phyloP scores from a whole-genome alignment of 2,888 invertebrate species.

The Arrhopalites spinosus region DNA sequence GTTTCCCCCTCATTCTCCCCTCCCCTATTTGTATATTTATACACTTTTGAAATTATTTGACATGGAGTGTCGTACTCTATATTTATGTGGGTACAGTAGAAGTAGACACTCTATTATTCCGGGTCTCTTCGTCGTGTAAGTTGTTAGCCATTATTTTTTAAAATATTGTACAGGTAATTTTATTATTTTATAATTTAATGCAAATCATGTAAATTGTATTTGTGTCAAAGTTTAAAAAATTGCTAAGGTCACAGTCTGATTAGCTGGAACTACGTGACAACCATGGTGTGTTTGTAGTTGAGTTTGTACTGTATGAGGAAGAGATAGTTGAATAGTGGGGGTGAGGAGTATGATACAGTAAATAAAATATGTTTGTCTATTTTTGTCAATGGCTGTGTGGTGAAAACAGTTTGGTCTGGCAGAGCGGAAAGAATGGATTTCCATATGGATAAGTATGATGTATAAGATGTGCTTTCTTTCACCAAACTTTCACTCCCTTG shows the following conservation, averaged over 20 bases:
- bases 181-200: too few relatives aligned
- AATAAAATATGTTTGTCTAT: constrained; percentile 14
- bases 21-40: not conserved
- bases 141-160: too few relatives aligned
- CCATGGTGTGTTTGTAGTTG: not conserved
- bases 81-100: not conserved
- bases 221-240: too few relatives aligned
- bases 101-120: too few relatives aligned
- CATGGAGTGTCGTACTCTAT: not conserved
- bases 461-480: constrained; percentile 9
- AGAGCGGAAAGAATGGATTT: constrained; percentile 14
- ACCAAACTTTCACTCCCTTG: not conserved
- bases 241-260: too few relatives aligned
- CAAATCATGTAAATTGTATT: too few relatives aligned
- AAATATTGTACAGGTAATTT: too few relatives aligned
- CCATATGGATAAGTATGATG: not conserved
- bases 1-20: too few relatives aligned
- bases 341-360: not conserved
- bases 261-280: too few relatives aligned
- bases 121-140: too few relatives aligned
- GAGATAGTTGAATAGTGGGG: not conserved
- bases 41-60: not conserved
- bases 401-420: not conserved
- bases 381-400: constrained; percentile 13
- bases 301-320: not conserved